Evolutionary conservation across 2,113 vertebrate species (phyloP).

Genomic region (Zosterops hypoxanthus): DNA sequence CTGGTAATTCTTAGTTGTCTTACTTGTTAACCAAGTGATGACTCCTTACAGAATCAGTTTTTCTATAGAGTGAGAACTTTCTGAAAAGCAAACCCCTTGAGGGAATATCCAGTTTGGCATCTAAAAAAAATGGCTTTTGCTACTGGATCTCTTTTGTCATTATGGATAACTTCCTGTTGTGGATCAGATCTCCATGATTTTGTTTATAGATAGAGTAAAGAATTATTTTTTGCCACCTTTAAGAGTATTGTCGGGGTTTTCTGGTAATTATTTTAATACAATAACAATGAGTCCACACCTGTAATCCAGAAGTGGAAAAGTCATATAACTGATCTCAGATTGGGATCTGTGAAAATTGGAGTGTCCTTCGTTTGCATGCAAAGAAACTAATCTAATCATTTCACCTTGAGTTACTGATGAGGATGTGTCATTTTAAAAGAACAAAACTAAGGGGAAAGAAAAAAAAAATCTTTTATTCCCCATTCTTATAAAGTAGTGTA

Average conservation of each 20-base stretch:
- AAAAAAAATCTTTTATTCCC: not conserved
- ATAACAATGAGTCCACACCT: not conserved
- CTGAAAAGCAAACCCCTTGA: not conserved
- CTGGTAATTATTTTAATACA: not conserved
- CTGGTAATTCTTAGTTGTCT: not conserved
- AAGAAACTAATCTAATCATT: not conserved
- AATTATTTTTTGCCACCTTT: not conserved
- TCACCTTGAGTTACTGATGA: not conserved
- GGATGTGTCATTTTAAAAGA: not conserved
- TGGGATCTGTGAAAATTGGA: not conserved
- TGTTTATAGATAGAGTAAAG: not conserved
- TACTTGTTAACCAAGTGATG: not conserved
- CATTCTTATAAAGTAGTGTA: fast-evolving
- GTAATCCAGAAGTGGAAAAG: not conserved
- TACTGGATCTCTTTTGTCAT: not conserved
- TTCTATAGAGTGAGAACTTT: not conserved
- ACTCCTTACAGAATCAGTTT: not conserved
- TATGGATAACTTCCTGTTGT: not conserved
- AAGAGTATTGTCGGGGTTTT: not conserved
- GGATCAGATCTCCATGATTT: not conserved
- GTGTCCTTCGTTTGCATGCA: not conserved
- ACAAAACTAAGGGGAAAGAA: not conserved
- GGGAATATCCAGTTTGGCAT: not conserved
- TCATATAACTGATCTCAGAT: not conserved
- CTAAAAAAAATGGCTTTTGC: not conserved